Conservation (phyloP, 1,140 invertebrate species). For the Bombus affinis region DNA sequence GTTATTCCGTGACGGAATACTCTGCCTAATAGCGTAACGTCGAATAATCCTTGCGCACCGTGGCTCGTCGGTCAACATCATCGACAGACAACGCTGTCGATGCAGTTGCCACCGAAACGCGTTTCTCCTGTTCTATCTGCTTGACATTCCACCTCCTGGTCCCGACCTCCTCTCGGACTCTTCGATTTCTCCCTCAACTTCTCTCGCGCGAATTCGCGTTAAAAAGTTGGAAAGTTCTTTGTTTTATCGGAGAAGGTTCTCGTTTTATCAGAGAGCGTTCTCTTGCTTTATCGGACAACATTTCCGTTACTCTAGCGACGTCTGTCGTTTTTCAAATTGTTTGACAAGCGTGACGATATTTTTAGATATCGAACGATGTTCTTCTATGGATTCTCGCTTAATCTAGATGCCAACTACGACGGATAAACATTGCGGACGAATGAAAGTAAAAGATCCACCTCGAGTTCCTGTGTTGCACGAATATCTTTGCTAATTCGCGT, state of each 20-base stretch:
- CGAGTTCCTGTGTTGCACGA: not conserved
- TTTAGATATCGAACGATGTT: too few relatives aligned
- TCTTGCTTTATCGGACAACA: not conserved
- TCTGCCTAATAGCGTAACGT: conserved; percentile 22
- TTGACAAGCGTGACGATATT: not conserved
- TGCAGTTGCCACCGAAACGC: conserved; percentile 23
- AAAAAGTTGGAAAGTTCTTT: not conserved
- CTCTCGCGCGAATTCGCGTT: not conserved
- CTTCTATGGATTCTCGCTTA: too few relatives aligned
- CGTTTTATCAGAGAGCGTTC: not conserved
- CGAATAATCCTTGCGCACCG: conserved; percentile 28
- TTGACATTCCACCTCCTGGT: not conserved
- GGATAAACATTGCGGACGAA: too few relatives aligned
- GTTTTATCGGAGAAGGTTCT: not conserved
- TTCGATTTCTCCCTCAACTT: not conserved
- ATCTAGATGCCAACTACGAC: too few relatives aligned
- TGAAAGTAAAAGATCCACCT: too few relatives aligned
- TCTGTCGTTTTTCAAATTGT: not conserved
- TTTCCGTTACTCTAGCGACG: not conserved
- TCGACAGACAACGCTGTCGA: conserved; percentile 28
- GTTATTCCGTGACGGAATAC: not conserved
- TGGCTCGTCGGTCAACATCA: conserved; percentile 16
- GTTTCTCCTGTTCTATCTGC: not conserved
- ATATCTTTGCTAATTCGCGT: not conserved
- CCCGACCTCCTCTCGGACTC: not conserved